Evolutionary conservation across 2,113 vertebrate species (phyloP), one percentile per base, ranked within the genome.

Genomic region (Anoura caudifer): DNA sequence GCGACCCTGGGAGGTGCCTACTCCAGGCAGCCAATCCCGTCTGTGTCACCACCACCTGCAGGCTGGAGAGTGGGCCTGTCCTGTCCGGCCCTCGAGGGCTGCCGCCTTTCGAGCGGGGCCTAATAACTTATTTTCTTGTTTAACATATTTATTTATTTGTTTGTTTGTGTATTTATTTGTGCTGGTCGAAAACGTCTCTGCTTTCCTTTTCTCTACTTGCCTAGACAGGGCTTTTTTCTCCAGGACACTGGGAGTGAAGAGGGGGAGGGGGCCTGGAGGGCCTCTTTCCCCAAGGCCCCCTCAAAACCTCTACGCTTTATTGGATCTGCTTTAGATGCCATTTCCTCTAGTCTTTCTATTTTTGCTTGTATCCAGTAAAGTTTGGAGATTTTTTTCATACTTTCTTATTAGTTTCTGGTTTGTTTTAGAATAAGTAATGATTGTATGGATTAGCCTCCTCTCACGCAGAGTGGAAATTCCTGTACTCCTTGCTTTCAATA

Each of bases 81-180:
- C 75, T 54, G 81, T 92, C 96, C 72, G 16, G 65, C 91, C 97
- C 96, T 63, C 50, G 63, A 97, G 80, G 83, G 95, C 77, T 93
- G 87, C 88, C 97, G 89, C 12, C 94, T 98, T 98, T 92, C 94
- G 94, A 95, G 96, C 87, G 98, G 97, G 97, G 97, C 96, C 96
- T 96, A 88, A 79, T 0, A 92, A 59, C 85, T 97, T 67, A 73
- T 94, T 87, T 92, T 94, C 88, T 87, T 50, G 43, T 85, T 93
- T 97, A 90, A 95, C 85, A 22, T 96, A 95, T 72, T 87, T 97
- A 88, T 97, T 98, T 98, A 85, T 95, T 90, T 79, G 77, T 92
- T 97, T 97, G 45, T 47, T 7, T 47, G 9, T 47, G 7, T 80
- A 82, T 92, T 97, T 97, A 43, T 97, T 96, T 69, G 93, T 96